Base-by-base conservation (phyloP, 1,140 invertebrate genomes). In the Coelopa frigida region DNA sequence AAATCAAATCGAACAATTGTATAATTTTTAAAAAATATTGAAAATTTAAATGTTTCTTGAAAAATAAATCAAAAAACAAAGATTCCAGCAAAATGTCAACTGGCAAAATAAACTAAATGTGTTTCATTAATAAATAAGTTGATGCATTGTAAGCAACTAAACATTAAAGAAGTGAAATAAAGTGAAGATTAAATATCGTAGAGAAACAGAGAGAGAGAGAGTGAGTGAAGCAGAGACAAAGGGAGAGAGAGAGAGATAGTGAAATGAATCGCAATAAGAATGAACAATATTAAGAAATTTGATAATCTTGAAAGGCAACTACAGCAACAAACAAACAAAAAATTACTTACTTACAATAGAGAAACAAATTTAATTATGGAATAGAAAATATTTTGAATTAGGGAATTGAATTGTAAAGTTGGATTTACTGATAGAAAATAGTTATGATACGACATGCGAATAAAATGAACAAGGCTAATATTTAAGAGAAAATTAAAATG, bases 1-100 rank as follows among this genome's bases (percentile, higher is more conserved):
- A n/a, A n/a, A n/a, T n/a, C n/a, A n/a, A n/a, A n/a, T n/a, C n/a
- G n/a, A 29, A 14, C 14, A 10, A 29, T 33, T 33, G 14, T 33
- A 44, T 42, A 29, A 42, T 31, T 20, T 42, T 33, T 33, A 44
- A 33, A 23, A 44, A n/a, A n/a, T n/a, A n/a, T n/a, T n/a, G n/a
- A n/a, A n/a, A n/a, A n/a, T n/a, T n/a, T n/a, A n/a, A n/a, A n/a
- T n/a, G n/a, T n/a, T n/a, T n/a, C n/a, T n/a, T n/a, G n/a, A n/a
- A 40, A 10, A 4, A 41, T n/a, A 23, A 4, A 12, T n/a, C n/a
- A n/a, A n/a, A n/a, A n/a, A n/a, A n/a, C n/a, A n/a, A n/a, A n/a
- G n/a, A n/a, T n/a, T n/a, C n/a, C n/a, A n/a, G n/a, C n/a, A 29
- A 29, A 29, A 29, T 14, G 14, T 14, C 14, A 29, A 29, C 14